Evolutionary conservation across 2,888 invertebrate species (phyloP).

Genomic region (Chymomyza amoena): DNA sequence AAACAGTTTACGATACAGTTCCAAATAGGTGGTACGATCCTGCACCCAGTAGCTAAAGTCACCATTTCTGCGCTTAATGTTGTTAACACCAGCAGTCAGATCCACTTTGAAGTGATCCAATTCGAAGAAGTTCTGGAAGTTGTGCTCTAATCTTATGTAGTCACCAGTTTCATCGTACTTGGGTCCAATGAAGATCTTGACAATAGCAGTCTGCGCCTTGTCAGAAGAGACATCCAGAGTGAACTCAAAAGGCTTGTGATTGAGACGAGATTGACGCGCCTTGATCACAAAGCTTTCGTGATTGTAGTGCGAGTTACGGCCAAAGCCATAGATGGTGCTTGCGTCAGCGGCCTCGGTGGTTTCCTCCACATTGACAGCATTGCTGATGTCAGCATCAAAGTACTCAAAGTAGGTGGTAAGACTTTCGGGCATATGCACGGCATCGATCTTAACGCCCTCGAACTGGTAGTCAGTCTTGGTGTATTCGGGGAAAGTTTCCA

Average conservation of each 20-base stretch:
- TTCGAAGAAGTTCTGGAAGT: slow-evolving; percentile 84
- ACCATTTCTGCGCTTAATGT: slow-evolving; percentile 81
- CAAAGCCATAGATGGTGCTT: slow-evolving; percentile 62
- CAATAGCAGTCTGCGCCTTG: slow-evolving; percentile 82
- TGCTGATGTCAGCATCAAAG: slow-evolving; percentile 82
- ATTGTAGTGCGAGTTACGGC: slow-evolving; percentile 71
- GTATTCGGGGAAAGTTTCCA: slow-evolving; percentile 82
- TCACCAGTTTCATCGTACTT: slow-evolving; percentile 82
- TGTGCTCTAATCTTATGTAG: slow-evolving; percentile 80
- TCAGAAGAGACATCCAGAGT: slow-evolving; percentile 81
- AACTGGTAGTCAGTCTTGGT: slow-evolving; percentile 82
- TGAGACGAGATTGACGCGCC: slow-evolving; percentile 83
- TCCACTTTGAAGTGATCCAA: slow-evolving; percentile 84
- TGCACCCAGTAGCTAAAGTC: slow-evolving; percentile 84
- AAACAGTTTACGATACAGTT: slow-evolving; percentile 79
- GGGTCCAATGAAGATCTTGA: slow-evolving; percentile 86
- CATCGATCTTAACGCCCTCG: slow-evolving; percentile 83
- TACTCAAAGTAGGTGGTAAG: slow-evolving; percentile 85
- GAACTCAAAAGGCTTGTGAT: slow-evolving; percentile 84
- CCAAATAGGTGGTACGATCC: slow-evolving; percentile 81
- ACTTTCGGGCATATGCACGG: slow-evolving; percentile 82
- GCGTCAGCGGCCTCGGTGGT: slow-evolving; percentile 76
- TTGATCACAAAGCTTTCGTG: slow-evolving; percentile 79
- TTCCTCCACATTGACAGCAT: slow-evolving; percentile 77
- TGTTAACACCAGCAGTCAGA: slow-evolving; percentile 81